phyloP scores from a whole-genome alignment of 2,888 invertebrate species.

The Dyspetes luteomarginatus region DNA sequence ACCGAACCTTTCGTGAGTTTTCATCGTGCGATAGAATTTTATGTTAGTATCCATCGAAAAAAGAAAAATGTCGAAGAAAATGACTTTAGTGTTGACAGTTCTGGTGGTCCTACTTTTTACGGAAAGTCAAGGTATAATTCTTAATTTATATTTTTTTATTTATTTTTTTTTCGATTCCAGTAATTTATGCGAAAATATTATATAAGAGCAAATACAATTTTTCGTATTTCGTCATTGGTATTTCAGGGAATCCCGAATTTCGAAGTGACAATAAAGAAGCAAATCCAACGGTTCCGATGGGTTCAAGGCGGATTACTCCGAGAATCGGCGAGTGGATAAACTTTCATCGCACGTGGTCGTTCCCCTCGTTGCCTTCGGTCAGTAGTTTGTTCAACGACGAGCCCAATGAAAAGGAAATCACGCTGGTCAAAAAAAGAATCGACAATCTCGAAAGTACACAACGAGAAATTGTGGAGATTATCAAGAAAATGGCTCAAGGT shows the following conservation, averaged over 20 bases:
- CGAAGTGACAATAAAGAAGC: neutral
- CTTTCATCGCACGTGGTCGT: conserved; percentile 57
- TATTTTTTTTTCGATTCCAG: too few relatives aligned
- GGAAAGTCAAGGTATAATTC: conserved; percentile 15
- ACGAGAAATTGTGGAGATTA: conserved; percentile 45
- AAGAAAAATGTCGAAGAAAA: conserved; percentile 13
- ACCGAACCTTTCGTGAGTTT: neutral
- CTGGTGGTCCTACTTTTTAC: conserved; percentile 5
- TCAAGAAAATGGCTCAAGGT: conserved; percentile 57
- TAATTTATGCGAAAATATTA: neutral
- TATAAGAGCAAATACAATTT: neutral
- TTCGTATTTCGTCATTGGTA: neutral
- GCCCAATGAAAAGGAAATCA: conserved; percentile 11
- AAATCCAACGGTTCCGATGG: conserved; percentile 33
- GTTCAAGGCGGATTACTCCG: conserved; percentile 13
- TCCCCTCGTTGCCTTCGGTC: conserved; percentile 56
- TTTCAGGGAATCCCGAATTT: conserved; percentile 39
- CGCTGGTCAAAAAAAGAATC: conserved; percentile 50
- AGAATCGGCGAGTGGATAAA: conserved; percentile 43
- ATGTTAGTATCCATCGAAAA: neutral
- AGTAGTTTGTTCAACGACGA: conserved; percentile 47
- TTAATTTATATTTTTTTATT: too few relatives aligned
- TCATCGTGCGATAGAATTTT: neutral
- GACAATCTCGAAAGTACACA: conserved; percentile 64
- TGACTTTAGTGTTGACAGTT: neutral